phyloP scores from a whole-genome alignment of 2,113 vertebrate genomes.

The Buteo buteo region DNA sequence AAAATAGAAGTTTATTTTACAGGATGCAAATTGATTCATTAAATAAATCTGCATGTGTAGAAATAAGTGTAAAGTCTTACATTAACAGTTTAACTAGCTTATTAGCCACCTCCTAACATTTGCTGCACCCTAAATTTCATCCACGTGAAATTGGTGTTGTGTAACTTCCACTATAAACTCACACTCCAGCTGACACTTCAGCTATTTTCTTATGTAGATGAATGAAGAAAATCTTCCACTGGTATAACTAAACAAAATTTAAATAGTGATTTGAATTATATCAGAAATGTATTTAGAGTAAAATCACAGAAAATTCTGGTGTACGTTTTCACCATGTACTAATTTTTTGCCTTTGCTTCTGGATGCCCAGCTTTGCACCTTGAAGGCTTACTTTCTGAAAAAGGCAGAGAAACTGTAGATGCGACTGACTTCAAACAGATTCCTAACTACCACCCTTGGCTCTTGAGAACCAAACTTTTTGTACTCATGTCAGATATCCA shows the following conservation, averaged over 20 bases:
- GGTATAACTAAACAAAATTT: neutral
- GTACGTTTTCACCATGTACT: neutral
- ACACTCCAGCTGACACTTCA: neutral
- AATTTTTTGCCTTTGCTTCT: neutral
- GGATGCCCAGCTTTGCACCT: neutral
- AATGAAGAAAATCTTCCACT: neutral
- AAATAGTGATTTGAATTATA: neutral
- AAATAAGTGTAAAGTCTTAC: neutral
- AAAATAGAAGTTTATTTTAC: neutral
- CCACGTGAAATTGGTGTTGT: neutral
- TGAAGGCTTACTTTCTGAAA: neutral
- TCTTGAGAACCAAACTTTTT: neutral
- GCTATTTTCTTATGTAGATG: neutral
- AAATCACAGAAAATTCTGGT: neutral
- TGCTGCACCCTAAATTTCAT: neutral
- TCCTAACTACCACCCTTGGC: neutral
- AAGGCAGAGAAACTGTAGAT: neutral
- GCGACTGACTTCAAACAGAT: accelerated
- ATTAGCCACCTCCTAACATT: neutral
- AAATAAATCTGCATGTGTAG: neutral
- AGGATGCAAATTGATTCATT: neutral
- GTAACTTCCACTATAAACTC: neutral
- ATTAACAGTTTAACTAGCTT: neutral
- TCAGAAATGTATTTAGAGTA: neutral
- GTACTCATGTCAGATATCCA: neutral